Evolutionary conservation across 2,797 vertebrate genomes (phyloP).

Genomic region (Schizothorax lantsangensis): DNA sequence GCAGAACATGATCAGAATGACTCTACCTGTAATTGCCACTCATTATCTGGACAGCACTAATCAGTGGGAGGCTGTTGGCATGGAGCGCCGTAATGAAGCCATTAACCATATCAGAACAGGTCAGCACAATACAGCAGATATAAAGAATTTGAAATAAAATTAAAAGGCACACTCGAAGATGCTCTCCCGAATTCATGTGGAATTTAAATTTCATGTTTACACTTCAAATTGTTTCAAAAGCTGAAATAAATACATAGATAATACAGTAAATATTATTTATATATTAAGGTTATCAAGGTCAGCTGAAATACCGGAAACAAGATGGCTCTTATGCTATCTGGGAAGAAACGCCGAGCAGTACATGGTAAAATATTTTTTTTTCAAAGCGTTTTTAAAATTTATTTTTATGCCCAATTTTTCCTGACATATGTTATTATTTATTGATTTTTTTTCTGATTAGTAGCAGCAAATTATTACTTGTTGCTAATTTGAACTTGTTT

Average conservation of each 20-base stretch:
- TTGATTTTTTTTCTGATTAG: too few species aligned
- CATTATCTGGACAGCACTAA: slow-evolving; percentile 84
- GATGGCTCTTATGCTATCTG: slow-evolving; percentile 49
- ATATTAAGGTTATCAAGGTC: neutral
- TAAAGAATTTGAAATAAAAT: neutral
- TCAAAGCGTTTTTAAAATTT: neutral
- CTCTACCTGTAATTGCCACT: slow-evolving; percentile 83
- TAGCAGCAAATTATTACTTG: too few species aligned
- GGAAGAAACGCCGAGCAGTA: slow-evolving; percentile 9
- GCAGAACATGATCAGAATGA: slow-evolving; percentile 85
- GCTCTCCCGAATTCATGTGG: too few species aligned
- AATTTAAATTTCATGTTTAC: too few species aligned
- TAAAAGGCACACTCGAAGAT: neutral
- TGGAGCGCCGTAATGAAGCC: slow-evolving; percentile 70
- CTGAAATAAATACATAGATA: neutral
- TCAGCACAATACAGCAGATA: slow-evolving; percentile 55
- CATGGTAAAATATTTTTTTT: slow-evolving; percentile 33
- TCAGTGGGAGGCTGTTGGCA: slow-evolving; percentile 81
- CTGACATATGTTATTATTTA: neutral
- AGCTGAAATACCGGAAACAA: slow-evolving; percentile 39
- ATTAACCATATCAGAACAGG: slow-evolving; percentile 80
- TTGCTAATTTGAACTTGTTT: too few species aligned
- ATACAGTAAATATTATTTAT: neutral
- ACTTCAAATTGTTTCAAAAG: too few species aligned
- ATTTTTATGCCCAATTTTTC: neutral